These are phyloP conservation scores for Brachionus rotundiformis DNA, from an alignment of 1,140 invertebrate species.

Conservation along the genomic window DNA sequence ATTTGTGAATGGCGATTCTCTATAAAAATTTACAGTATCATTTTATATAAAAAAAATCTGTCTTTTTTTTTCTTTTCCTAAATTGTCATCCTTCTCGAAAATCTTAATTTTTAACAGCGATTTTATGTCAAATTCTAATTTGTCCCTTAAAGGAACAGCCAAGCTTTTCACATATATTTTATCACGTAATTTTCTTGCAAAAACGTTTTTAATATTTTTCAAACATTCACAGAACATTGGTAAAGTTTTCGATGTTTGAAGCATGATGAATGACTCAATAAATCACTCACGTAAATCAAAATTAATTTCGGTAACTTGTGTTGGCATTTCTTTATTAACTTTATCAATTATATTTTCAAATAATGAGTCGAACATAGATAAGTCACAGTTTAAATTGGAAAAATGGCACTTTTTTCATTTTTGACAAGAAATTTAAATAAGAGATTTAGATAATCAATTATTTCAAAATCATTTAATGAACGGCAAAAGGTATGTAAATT, in stretches of 20 bases:
- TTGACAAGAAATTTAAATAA: background rate
- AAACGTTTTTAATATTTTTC: background rate
- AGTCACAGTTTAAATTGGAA: background rate
- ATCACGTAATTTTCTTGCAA: background rate
- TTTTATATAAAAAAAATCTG: constrained; percentile 18
- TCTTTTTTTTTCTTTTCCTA: background rate
- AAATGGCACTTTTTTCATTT: background rate
- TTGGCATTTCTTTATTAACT: background rate
- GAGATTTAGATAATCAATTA: constrained; percentile 20
- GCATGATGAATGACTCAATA: background rate
- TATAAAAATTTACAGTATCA: background rate
- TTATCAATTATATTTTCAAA: background rate
- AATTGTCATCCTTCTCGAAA: too few species aligned
- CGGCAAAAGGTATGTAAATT: background rate
- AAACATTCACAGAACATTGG: background rate
- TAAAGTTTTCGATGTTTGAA: background rate
- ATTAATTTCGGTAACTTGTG: background rate
- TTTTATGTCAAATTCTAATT: background rate
- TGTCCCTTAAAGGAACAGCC: background rate
- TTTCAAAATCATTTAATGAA: background rate
- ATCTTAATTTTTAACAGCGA: too few species aligned
- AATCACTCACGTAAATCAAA: background rate
- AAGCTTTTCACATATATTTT: background rate
- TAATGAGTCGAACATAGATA: background rate
- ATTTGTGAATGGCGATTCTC: background rate